Base-by-base conservation (phyloP, 1,140 invertebrate species). In the Xylocopa sonorina region DNA sequence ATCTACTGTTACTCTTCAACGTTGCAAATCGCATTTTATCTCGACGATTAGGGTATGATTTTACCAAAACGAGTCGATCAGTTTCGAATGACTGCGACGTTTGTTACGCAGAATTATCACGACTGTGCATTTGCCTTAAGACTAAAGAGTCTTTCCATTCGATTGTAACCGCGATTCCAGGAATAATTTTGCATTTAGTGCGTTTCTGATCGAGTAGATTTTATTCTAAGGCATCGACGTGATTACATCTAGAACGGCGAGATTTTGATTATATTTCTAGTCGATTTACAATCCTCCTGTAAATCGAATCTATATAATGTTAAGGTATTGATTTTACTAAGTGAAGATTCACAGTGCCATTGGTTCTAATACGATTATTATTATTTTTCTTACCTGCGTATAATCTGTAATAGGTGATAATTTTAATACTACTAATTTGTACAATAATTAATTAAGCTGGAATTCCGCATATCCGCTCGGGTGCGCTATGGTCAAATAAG, bases 291-390 rank as follows among this genome's bases (percentile, higher is more conserved):
- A 27, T 46, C 6, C 14, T 16, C 3, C 12, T 58, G n/a, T 16
- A 29, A 46, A 0, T 58, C 2, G 16, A 41, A 43, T 58, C n/a
- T 10, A n/a, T 16, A 29, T n/a, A 60, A 18, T 48, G 34, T 6
- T 6, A 41, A 24, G 24, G 5, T 21, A 38, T 38, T 24, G 16
- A 43, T 21, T 41, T 46, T 6, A 27, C 7, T 46, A 32, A 34
- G n/a, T 27, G 34, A 16, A 43, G 18, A 66, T 67, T 46, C 41
- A 18, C 14, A 41, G 64, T 77, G 74, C 74, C 74, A 77, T 69
- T 18, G 2, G 7, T 68, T 77, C 32, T 69, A 16, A n/a, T 34
- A 46, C 27, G 71, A 41, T 51, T 34, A 5, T 24, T 5, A 29
- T 14, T 48, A 3, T 12, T 68, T 68, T 53, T 66, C 6, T 53